phyloP scores from a whole-genome alignment of 2,888 invertebrate genomes.

The Tenodera sinensis region DNA sequence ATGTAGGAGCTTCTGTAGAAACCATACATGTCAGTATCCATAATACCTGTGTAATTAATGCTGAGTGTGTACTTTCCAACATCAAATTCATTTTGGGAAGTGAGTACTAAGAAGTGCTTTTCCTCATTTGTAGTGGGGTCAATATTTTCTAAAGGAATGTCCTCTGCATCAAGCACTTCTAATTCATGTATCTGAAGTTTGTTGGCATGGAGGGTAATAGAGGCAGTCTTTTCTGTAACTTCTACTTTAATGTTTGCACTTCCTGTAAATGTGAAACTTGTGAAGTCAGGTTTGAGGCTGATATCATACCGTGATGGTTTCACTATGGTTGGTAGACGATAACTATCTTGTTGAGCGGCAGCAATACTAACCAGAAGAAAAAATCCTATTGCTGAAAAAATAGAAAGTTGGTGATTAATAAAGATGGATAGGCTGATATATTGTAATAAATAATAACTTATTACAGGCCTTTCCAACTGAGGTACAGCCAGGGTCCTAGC shows the following conservation, averaged over 20 bases:
- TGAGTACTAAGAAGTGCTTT: not conserved
- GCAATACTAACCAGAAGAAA: not conserved
- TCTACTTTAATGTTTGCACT: constrained; percentile 46
- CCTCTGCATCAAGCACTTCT: constrained; percentile 8
- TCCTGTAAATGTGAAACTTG: not conserved
- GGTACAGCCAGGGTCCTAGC: too few species aligned
- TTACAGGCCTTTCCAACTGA: too few species aligned
- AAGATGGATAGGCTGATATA: not conserved
- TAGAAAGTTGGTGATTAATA: not conserved
- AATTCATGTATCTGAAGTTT: constrained; percentile 42
- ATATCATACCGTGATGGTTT: not conserved
- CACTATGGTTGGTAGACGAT: not conserved
- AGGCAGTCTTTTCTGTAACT: constrained; percentile 39
- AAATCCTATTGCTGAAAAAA: not conserved
- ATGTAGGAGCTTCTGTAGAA: constrained; percentile 61
- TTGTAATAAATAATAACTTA: too few species aligned
- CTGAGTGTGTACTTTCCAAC: constrained; percentile 45
- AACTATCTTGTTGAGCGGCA: not conserved
- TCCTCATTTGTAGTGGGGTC: not conserved
- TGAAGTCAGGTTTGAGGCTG: not conserved
- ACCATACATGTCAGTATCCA: constrained; percentile 55
- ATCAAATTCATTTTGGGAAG: not conserved
- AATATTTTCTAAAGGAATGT: not conserved
- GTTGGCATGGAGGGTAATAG: constrained; percentile 51
- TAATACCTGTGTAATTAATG: constrained; percentile 53